Percentiles rank a stretch among this genome's conserved stretches.
Evolutionary conservation across 2,888 invertebrate genomes (phyloP).

Genomic region (Tubiluchus corallicola): DNA sequence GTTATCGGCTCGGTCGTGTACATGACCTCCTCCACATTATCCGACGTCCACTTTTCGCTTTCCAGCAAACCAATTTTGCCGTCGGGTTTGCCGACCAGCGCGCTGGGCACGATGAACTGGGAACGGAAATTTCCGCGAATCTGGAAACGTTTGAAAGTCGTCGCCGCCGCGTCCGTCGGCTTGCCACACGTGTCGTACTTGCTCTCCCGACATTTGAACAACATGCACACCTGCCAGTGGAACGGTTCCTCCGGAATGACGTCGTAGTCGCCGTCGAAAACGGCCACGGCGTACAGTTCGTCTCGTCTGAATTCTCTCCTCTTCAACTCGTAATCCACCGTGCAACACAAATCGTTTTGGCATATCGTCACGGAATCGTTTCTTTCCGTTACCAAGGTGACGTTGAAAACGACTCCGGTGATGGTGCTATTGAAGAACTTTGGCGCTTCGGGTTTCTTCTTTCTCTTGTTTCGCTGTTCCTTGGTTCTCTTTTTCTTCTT

Average conservation of each 20-base stretch:
- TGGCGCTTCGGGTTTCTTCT: neutral
- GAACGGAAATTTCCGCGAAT: neutral
- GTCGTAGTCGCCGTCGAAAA: neutral
- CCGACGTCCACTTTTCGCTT: neutral
- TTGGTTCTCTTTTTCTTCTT: neutral
- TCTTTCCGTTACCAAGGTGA: neutral
- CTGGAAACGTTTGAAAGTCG: neutral
- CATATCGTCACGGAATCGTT: neutral
- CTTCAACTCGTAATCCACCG: neutral
- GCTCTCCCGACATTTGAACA: neutral
- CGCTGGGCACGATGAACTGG: neutral
- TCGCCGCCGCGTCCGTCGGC: neutral
- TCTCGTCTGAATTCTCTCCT: neutral
- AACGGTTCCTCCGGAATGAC: neutral
- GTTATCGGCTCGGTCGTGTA: neutral
- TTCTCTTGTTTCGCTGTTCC: neutral
- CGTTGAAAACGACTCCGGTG: conserved; percentile 6
- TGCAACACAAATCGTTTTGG: conserved; percentile 7
- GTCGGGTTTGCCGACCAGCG: no score
- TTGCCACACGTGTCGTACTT: neutral
- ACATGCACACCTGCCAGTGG: neutral
- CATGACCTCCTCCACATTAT: neutral
- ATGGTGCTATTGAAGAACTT: conserved; percentile 4
- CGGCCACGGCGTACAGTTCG: conserved; percentile 1
- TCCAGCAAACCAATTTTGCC: neutral